Percentiles rank a stretch among this genome's conserved stretches.
Evolutionary conservation across 2,113 vertebrate species (phyloP).

Genomic region (Copsychus sechellarum): DNA sequence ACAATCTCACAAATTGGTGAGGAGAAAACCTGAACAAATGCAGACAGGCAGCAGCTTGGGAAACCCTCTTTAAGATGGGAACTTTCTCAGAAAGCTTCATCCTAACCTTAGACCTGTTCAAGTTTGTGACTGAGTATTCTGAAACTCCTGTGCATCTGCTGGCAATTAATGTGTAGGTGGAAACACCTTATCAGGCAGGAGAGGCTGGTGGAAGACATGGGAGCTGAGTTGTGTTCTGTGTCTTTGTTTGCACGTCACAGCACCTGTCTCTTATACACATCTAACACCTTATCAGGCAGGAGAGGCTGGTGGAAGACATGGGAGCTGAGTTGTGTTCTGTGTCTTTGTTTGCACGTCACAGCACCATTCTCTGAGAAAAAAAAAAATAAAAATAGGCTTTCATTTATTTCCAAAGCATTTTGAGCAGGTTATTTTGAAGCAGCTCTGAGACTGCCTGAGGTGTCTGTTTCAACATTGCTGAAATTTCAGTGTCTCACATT

Average conservation of each 20-base stretch:
- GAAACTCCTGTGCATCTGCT: not conserved
- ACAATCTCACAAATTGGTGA: accelerated
- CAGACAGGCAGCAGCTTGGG: not conserved
- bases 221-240: not conserved
- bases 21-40: not conserved
- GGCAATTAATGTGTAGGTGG: not conserved
- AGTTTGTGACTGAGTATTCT: not conserved
- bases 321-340: not conserved
- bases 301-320: not conserved
- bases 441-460: not conserved
- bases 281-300: not conserved
- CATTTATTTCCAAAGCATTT: not conserved
- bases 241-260: not conserved
- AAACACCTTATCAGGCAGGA: not conserved
- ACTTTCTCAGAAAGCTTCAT: not conserved
- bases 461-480: conserved; percentile 5
- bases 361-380: not conserved
- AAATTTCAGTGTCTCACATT: not conserved
- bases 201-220: not conserved
- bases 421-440: conserved; percentile 25
- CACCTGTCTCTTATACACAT: too few relatives aligned
- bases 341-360: not conserved
- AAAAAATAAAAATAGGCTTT: not conserved
- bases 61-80: not conserved
- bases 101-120: not conserved